phyloP scores from a whole-genome alignment of 2,888 invertebrate species.

The Polydrusus pterygomalis region DNA sequence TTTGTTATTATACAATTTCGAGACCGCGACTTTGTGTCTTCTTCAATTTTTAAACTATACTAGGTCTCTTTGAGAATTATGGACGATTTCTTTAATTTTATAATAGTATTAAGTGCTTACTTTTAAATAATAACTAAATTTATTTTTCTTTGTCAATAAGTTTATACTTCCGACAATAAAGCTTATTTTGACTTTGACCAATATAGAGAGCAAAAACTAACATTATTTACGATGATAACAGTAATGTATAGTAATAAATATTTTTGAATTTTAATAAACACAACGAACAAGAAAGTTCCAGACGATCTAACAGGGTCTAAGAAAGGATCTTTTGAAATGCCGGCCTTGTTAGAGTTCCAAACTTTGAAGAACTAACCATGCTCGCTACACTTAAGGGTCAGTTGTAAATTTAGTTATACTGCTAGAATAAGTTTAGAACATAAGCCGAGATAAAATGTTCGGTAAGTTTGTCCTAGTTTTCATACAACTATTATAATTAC shows the following conservation, averaged over 20 bases:
- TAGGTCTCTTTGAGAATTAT: no score
- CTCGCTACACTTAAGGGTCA: constrained; percentile 14
- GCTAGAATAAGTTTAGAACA: constrained; percentile 2
- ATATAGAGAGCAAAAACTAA: no score
- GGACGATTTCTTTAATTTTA: no score
- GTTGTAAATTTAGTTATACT: constrained; percentile 12
- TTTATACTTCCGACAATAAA: no score
- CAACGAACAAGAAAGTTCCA: not conserved
- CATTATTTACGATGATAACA: no score
- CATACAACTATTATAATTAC: constrained; percentile 11
- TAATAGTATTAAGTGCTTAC: no score
- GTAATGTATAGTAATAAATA: not conserved
- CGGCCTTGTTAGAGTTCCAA: constrained; percentile 16
- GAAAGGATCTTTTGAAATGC: constrained; percentile 4
- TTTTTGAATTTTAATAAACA: not conserved
- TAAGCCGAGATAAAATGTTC: constrained; percentile 16
- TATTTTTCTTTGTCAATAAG: no score
- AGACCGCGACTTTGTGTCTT: no score
- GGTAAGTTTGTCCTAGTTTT: constrained; percentile 17
- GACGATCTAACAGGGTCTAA: not conserved
- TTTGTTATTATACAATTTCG: no score
- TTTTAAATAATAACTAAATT: no score
- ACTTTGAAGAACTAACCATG: constrained; percentile 15
- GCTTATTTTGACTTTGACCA: no score
- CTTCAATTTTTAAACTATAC: no score